Percentiles rank a stretch among this genome's conserved stretches.
Evolutionary conservation across 2,888 invertebrate species (phyloP).

Genomic region (Meiosimyza platycephala): DNA sequence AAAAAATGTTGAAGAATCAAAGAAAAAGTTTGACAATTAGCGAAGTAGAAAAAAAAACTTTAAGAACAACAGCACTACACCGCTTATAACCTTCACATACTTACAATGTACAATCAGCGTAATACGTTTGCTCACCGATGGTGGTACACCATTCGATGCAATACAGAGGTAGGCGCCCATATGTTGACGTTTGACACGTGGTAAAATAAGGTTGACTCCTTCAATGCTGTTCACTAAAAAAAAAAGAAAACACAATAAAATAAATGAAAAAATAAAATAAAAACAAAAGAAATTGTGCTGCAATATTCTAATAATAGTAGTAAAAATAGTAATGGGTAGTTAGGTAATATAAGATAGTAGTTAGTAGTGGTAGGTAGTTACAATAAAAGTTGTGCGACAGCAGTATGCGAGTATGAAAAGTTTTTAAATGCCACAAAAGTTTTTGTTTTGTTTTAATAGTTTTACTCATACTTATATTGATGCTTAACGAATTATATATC

Average conservation of each 20-base stretch:
- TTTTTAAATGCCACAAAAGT: too few relatives aligned
- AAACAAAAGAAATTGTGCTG: too few relatives aligned
- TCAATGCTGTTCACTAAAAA: conserved; percentile 74
- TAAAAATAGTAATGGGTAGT: too few relatives aligned
- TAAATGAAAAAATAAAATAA: background rate
- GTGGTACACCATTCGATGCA: conserved; percentile 86
- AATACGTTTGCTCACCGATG: conserved; percentile 89
- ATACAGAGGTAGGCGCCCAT: conserved; percentile 87
- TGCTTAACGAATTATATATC: too few relatives aligned
- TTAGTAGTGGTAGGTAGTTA: too few relatives aligned
- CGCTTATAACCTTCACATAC: conserved; percentile 56
- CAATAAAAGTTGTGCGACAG: too few relatives aligned
- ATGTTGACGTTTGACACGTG: conserved; percentile 78
- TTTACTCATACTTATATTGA: too few relatives aligned
- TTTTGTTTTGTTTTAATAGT: too few relatives aligned
- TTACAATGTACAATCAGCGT: conserved; percentile 86
- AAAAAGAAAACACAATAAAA: background rate
- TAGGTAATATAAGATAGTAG: too few relatives aligned
- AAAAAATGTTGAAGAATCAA: background rate
- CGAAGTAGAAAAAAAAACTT: background rate
- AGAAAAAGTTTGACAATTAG: background rate
- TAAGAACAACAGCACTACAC: background rate
- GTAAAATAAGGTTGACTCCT: conserved; percentile 76
- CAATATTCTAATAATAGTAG: too few relatives aligned
- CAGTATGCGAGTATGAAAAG: too few relatives aligned